Conservation (phyloP, 2,113 vertebrate species). For the Lagopus leucura region DNA sequence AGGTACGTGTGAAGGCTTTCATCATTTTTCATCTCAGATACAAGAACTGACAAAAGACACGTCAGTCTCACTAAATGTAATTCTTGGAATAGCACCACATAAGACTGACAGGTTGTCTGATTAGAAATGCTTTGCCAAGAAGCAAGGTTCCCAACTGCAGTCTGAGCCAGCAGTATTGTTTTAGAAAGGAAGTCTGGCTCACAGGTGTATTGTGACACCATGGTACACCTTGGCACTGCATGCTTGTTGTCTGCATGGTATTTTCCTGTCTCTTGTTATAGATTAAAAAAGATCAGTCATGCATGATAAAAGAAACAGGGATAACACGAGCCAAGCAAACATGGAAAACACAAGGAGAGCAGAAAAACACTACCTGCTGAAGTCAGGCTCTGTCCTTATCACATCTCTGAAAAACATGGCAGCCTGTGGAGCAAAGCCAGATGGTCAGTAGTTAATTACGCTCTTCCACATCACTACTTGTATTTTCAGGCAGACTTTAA, state of each 20-base stretch:
- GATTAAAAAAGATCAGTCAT: not conserved
- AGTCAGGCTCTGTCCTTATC: conserved; percentile 12
- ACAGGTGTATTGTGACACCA: not conserved
- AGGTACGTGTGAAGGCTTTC: fast-evolving
- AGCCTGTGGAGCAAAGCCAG: conserved; percentile 47
- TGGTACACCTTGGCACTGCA: not conserved
- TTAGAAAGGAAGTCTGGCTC: not conserved
- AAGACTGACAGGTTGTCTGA: not conserved
- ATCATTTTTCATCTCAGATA: not conserved
- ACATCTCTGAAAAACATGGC: conserved; percentile 15
- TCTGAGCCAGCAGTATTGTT: not conserved
- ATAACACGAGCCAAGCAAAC: not conserved
- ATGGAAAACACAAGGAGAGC: not conserved
- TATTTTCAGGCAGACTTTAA: not conserved
- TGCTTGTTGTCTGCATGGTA: fast-evolving
- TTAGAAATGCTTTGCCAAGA: not conserved
- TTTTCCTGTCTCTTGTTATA: not conserved
- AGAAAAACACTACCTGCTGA: conserved; percentile 51
- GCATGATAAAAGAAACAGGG: fast-evolving
- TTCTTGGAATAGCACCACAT: not conserved
- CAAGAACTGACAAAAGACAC: fast-evolving
- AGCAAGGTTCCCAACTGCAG: not conserved
- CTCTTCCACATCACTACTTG: not conserved
- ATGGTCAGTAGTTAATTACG: not conserved
- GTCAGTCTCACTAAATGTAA: fast-evolving